Evolutionary conservation across 2,797 vertebrate genomes (phyloP).

Genomic region (Ctenochaetus hawaiiensis): DNA sequence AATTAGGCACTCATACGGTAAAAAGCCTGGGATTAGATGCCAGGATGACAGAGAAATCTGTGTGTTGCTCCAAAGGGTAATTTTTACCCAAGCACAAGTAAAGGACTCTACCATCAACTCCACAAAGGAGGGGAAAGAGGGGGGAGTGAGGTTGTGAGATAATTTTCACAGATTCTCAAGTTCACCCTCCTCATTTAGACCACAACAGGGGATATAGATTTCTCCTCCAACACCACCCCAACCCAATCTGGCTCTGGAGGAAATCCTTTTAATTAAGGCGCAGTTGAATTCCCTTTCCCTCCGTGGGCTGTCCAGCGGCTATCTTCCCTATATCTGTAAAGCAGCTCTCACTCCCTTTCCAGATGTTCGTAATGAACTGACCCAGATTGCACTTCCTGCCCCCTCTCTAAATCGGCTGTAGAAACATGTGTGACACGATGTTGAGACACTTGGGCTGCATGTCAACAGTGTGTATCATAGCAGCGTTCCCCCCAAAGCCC

Average conservation of each 20-base stretch:
- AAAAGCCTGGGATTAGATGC: constrained; percentile 77
- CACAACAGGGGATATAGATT: constrained; percentile 50
- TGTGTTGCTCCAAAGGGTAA: constrained; percentile 60
- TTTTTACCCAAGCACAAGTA: constrained; percentile 52
- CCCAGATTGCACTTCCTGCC: constrained; percentile 81
- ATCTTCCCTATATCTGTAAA: constrained; percentile 56
- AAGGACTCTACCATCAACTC: constrained; percentile 55
- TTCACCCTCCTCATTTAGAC: constrained; percentile 66
- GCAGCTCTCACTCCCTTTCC: constrained; percentile 59
- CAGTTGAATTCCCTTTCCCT: constrained; percentile 73
- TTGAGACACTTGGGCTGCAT: constrained; percentile 75
- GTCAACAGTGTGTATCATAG: constrained; percentile 81
- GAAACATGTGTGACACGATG: constrained; percentile 74
- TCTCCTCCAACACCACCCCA: constrained; percentile 56
- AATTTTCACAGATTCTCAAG: constrained; percentile 63
- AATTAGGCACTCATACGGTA: constrained; percentile 74
- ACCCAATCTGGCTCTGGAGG: constrained; percentile 64
- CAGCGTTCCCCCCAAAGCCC: constrained; percentile 67
- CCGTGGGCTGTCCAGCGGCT: constrained; percentile 52
- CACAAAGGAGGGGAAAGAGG: neutral
- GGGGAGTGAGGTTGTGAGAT: constrained; percentile 20
- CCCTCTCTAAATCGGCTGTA: constrained; percentile 72
- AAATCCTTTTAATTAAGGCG: constrained; percentile 78
- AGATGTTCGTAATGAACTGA: constrained; percentile 80
- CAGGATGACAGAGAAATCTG: constrained; percentile 73